Conservation (phyloP, 1,140 invertebrate genomes). For the Diorhabda carinulata region DNA sequence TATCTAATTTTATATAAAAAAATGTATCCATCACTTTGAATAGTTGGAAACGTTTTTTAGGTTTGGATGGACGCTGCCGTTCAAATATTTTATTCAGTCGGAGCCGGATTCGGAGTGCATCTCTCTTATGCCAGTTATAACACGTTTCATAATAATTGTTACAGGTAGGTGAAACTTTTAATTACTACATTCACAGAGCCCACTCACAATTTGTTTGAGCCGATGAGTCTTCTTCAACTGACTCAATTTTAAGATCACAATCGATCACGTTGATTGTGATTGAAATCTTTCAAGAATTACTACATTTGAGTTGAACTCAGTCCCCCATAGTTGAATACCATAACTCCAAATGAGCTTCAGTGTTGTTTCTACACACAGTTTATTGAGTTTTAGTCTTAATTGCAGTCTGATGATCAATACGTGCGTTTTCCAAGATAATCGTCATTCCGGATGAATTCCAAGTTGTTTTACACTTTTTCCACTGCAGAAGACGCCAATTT, state of each 20-base stretch:
- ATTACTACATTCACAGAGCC: neutral
- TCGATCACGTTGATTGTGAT: neutral
- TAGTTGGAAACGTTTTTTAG: slow-evolving; percentile 48
- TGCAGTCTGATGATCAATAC: too few species aligned
- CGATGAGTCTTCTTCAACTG: neutral
- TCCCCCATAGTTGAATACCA: too few species aligned
- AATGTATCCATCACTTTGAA: neutral
- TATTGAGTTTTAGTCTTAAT: too few species aligned
- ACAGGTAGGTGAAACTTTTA: slow-evolving; percentile 43
- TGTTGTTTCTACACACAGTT: too few species aligned
- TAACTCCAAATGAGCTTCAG: too few species aligned
- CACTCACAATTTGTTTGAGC: neutral
- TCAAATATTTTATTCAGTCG: slow-evolving; percentile 92
- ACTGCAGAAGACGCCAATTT: too few species aligned
- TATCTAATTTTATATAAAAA: too few species aligned
- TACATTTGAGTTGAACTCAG: too few species aligned
- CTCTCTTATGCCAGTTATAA: slow-evolving; percentile 91
- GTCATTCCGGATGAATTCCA: too few species aligned
- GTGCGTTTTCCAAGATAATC: too few species aligned
- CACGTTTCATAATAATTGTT: slow-evolving; percentile 86
- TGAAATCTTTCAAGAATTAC: too few species aligned
- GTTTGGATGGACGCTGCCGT: slow-evolving; percentile 95
- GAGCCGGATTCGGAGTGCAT: slow-evolving; percentile 90
- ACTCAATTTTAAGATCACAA: neutral
- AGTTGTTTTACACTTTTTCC: too few species aligned